phyloP scores from a whole-genome alignment of 2,113 vertebrate genomes.

The Ascaphus truei region DNA sequence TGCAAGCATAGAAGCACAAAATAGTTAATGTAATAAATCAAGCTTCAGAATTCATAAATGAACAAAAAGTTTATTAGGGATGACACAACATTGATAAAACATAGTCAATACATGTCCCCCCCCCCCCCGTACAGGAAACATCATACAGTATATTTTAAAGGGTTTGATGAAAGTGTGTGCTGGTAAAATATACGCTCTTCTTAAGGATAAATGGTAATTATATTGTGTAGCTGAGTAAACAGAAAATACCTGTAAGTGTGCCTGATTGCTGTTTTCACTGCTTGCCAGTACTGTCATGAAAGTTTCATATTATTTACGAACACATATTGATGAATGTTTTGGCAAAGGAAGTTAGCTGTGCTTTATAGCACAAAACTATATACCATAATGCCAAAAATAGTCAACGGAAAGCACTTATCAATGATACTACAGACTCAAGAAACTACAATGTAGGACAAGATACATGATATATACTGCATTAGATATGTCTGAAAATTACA shows the following conservation, averaged over 20 bases:
- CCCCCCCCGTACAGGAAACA: constrained; percentile 60
- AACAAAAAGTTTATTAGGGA: constrained; percentile 70
- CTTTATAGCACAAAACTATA: constrained; percentile 52
- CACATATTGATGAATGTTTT: constrained; percentile 59
- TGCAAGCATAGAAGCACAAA: no score
- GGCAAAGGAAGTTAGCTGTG: constrained; percentile 69
- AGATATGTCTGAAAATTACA: constrained; percentile 65
- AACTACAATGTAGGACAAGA: constrained; percentile 59
- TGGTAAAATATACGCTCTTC: constrained; percentile 21
- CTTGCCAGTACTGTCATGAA: constrained; percentile 41
- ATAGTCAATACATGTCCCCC: constrained; percentile 63
- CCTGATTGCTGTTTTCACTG: neutral
- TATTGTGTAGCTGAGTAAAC: constrained; percentile 11
- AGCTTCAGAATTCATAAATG: neutral
- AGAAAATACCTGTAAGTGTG: neutral
- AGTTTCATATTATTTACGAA: constrained; percentile 55
- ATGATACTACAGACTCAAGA: constrained; percentile 63
- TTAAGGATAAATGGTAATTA: neutral
- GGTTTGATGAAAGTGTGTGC: constrained; percentile 29
- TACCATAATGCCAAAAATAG: constrained; percentile 63
- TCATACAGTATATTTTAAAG: constrained; percentile 53
- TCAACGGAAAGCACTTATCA: constrained; percentile 63
- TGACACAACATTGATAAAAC: constrained; percentile 72
- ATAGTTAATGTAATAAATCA: no score
- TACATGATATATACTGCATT: constrained; percentile 34